Evolutionary conservation across 2,888 invertebrate genomes (phyloP).

Genomic region (Agonopterix alstromeriana): DNA sequence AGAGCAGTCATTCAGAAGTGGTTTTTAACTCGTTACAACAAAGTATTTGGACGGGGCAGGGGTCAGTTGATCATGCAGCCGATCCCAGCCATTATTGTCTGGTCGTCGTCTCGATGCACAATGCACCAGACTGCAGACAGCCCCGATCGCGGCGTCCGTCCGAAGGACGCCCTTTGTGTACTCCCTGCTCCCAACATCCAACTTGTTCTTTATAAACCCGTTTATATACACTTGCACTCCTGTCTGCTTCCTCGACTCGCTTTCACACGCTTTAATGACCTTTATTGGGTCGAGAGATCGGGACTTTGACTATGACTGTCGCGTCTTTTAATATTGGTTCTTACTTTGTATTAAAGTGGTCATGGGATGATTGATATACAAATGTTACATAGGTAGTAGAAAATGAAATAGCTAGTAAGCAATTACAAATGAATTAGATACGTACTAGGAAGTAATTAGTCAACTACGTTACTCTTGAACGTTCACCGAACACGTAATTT

Average conservation of each 20-base stretch:
- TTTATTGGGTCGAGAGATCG: conserved; percentile 22
- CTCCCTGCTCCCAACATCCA: conserved; percentile 17
- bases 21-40: too few species aligned
- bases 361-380: too few species aligned
- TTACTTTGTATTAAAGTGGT: background rate
- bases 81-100: conserved; percentile 19
- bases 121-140: conserved; percentile 37
- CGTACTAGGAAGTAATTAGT: conserved; percentile 34
- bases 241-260: conserved; percentile 33
- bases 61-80: too few species aligned
- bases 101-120: conserved; percentile 35
- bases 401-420: conserved; percentile 8
- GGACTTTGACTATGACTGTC: conserved; percentile 14
- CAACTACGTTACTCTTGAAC: conserved; percentile 30
- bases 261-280: conserved; percentile 35
- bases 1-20: too few species aligned
- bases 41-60: too few species aligned
- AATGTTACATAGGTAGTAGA: background rate
- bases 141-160: conserved; percentile 14
- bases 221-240: conserved; percentile 58
- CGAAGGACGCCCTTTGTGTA: conserved; percentile 52
- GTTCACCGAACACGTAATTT: conserved; percentile 34
- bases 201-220: conserved; percentile 43
- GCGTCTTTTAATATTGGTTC: background rate
- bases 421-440: conserved; percentile 7